Conservation (phyloP, 1,140 invertebrate species). For the Melipona quadrifasciata region DNA sequence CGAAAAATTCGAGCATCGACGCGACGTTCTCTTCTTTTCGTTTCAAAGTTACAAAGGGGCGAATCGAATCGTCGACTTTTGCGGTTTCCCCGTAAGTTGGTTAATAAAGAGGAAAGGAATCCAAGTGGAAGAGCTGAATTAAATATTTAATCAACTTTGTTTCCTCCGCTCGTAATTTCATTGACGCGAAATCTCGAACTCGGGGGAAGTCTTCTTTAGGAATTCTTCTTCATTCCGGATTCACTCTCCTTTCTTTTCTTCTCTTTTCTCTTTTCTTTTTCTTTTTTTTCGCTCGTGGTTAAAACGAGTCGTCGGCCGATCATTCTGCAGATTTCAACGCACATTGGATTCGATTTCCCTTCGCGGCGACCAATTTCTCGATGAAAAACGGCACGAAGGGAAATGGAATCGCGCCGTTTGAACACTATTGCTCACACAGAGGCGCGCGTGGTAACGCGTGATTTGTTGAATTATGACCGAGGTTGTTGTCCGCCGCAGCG, state of each 20-base stretch:
- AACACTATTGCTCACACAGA: slow-evolving; percentile 37
- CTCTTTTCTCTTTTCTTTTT: too few species aligned
- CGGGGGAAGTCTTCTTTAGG: not conserved
- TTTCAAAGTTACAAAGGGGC: not conserved
- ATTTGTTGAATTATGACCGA: slow-evolving; percentile 66
- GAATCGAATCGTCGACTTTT: not conserved
- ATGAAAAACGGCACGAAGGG: slow-evolving; percentile 1
- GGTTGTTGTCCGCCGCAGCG: slow-evolving; percentile 39
- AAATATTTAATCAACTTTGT: slow-evolving; percentile 1
- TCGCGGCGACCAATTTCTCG: not conserved
- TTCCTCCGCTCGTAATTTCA: not conserved
- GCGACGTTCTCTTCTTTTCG: not conserved
- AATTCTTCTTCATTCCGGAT: not conserved
- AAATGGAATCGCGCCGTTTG: slow-evolving; percentile 29
- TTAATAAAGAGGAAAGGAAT: not conserved
- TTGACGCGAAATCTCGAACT: not conserved
- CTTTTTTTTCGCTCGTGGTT: not conserved
- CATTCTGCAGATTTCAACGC: not conserved
- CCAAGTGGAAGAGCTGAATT: not conserved
- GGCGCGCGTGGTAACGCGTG: slow-evolving; percentile 48
- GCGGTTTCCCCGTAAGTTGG: too few species aligned
- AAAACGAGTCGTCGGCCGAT: not conserved
- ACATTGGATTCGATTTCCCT: not conserved
- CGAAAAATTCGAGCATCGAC: not conserved
- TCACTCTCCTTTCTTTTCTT: too few species aligned